Evolutionary conservation across 2,113 vertebrate species (phyloP).

Genomic region (Vidua macroura): DNA sequence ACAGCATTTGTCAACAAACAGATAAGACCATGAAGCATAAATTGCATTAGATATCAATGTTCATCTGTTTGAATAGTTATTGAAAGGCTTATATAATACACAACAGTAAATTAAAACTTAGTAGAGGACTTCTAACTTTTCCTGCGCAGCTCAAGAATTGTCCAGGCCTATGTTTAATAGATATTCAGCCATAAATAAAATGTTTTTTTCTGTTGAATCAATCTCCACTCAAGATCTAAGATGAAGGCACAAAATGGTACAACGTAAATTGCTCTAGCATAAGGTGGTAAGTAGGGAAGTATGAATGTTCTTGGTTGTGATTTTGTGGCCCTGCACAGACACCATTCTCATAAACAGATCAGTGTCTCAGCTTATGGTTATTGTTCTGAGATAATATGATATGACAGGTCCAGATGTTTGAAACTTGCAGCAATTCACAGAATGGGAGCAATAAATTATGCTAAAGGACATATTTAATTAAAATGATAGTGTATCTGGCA

Average conservation of each 20-base stretch:
- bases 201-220: background rate
- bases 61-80: background rate
- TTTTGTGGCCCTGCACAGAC: background rate
- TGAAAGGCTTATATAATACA: background rate
- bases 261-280: background rate
- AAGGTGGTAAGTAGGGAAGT: background rate
- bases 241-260: background rate
- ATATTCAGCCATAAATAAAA: background rate
- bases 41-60: background rate
- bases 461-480: constrained; percentile 16
- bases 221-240: background rate
- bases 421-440: constrained; percentile 14
- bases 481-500: constrained; percentile 27
- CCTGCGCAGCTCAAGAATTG: background rate
- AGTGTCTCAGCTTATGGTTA: background rate
- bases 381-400: constrained; percentile 26
- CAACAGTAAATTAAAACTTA: background rate
- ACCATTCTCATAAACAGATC: background rate
- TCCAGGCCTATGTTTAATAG: background rate
- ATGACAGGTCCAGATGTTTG: constrained; percentile 40
- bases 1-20: background rate
- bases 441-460: constrained; percentile 19
- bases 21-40: background rate
- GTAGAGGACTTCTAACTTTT: background rate
- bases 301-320: background rate